Percentiles rank a stretch among this genome's conserved stretches.
Evolutionary conservation across 2,113 vertebrate species (phyloP).

Genomic region (Raja brachyura): DNA sequence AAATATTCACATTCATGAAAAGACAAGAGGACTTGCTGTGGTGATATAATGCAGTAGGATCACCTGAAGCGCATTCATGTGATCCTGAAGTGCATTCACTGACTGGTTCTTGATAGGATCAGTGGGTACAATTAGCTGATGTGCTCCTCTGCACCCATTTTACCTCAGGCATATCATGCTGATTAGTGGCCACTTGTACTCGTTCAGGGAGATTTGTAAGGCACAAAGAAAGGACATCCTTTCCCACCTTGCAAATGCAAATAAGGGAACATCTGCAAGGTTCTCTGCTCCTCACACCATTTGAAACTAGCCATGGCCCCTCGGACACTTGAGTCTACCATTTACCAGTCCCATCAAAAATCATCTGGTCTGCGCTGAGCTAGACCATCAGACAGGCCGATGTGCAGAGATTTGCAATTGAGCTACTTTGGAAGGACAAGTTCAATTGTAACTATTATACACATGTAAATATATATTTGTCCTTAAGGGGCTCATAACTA

Average conservation of each 20-base stretch:
- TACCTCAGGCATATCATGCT: background rate
- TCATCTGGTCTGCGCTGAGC: background rate
- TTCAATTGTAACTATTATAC: no score
- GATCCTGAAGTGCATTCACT: background rate
- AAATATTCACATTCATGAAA: background rate
- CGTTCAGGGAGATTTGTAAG: background rate
- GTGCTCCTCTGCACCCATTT: no score
- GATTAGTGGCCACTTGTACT: background rate
- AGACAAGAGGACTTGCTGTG: background rate
- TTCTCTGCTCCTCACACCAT: background rate
- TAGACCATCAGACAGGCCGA: background rate
- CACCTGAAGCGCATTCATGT: background rate
- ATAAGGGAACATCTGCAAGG: background rate
- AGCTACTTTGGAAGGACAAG: no score
- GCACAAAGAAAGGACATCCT: background rate
- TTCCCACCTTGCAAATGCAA: background rate
- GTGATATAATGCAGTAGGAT: background rate
- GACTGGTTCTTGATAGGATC: background rate
- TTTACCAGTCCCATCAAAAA: background rate
- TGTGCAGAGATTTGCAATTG: no score
- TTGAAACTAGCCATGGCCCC: background rate
- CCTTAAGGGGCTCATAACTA: no score
- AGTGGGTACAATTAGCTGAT: no score
- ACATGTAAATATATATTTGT: no score
- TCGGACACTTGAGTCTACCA: background rate